Evolutionary conservation across 2,888 invertebrate genomes (phyloP).

Genomic region (Pharmacophagus antenor): DNA sequence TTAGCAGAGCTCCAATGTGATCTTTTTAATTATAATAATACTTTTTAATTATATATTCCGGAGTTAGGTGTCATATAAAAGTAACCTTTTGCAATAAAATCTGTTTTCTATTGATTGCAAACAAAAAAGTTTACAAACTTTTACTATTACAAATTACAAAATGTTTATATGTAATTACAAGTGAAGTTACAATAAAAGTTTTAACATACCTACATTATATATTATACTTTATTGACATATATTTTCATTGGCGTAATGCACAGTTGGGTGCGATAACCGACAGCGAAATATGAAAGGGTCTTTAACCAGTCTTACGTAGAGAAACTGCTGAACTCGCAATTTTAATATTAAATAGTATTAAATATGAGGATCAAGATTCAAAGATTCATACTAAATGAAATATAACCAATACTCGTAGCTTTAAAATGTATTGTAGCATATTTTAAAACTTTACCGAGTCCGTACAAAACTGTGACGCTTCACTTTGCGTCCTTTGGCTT

Average conservation of each 20-base stretch:
- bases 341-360: neutral
- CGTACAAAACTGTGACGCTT: neutral
- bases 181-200: too few relatives aligned
- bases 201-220: neutral
- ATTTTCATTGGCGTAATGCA: neutral
- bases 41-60: too few relatives aligned
- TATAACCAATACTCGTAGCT: too few relatives aligned
- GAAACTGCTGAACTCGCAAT: neutral
- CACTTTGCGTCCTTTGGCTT: neutral
- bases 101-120: too few relatives aligned
- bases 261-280: neutral
- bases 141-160: neutral
- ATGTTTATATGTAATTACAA: too few relatives aligned
- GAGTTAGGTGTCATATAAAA: too few relatives aligned
- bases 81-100: too few relatives aligned
- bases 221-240: neutral
- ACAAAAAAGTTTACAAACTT: too few relatives aligned
- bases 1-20: too few relatives aligned
- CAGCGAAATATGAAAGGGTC: neutral
- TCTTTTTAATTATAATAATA: too few relatives aligned
- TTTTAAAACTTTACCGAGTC: neutral
- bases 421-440: neutral
- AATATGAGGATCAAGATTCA: neutral
- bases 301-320: neutral
- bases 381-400: conserved; percentile 3